Conservation (phyloP, 2,888 invertebrate species). For the Gryllus longicercus region DNA sequence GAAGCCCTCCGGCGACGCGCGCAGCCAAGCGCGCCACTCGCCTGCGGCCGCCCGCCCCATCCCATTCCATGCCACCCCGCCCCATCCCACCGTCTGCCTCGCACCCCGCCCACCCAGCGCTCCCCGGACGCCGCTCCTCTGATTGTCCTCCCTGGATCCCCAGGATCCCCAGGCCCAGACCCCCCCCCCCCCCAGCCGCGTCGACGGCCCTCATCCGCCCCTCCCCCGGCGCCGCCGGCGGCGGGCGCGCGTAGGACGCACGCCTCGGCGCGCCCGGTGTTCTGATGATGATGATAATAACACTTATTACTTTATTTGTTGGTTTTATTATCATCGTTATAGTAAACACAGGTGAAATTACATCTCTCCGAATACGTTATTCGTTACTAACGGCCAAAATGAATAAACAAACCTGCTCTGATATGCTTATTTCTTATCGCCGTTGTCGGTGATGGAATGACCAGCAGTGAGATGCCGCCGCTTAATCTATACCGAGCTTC, state of each 20-base stretch:
- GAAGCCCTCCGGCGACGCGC: neutral
- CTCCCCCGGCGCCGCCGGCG: neutral
- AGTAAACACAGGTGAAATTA: neutral
- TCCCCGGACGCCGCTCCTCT: neutral
- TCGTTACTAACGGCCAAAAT: neutral
- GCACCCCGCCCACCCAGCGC: neutral
- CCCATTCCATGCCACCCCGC: neutral
- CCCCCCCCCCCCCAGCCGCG: neutral
- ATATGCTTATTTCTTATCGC: too few relatives aligned
- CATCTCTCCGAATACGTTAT: neutral
- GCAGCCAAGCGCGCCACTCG: neutral
- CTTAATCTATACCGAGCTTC: too few relatives aligned
- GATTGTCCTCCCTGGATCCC: neutral
- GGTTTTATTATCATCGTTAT: conserved; percentile 17
- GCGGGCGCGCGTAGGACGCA: neutral
- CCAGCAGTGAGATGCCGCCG: too few relatives aligned
- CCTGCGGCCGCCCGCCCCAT: neutral
- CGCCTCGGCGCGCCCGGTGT: neutral
- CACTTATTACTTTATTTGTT: neutral
- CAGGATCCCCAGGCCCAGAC: neutral
- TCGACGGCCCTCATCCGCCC: neutral
- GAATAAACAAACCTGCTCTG: neutral
- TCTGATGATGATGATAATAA: conserved; percentile 1
- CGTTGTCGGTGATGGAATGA: too few relatives aligned
- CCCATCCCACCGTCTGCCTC: neutral